Evolutionary conservation across 1,140 invertebrate species (phyloP).

Genomic region (Macrocentrus cingulum): DNA sequence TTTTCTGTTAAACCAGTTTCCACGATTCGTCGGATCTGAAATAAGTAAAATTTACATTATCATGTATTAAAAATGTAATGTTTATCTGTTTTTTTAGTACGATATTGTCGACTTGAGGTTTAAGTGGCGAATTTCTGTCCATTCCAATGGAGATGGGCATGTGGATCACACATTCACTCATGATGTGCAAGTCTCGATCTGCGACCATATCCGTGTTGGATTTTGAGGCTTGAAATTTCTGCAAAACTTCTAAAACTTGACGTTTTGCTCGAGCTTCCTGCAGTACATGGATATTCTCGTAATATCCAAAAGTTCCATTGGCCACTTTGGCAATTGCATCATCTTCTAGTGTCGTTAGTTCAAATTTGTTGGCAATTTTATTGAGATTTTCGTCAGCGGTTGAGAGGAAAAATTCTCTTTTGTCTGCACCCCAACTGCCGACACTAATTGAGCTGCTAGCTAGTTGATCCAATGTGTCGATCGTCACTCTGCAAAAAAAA

Average conservation of each 20-base stretch:
- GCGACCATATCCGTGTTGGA: slow-evolving; percentile 27
- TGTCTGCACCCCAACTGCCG: slow-evolving; percentile 71
- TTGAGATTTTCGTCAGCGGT: slow-evolving; percentile 67
- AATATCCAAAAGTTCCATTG: slow-evolving; percentile 73
- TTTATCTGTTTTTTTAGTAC: slow-evolving; percentile 33
- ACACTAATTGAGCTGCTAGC: slow-evolving; percentile 64
- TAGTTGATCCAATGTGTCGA: slow-evolving; percentile 72
- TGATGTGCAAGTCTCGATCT: slow-evolving; percentile 72
- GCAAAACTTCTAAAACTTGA: slow-evolving; percentile 52
- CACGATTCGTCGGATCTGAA: slow-evolving; percentile 63
- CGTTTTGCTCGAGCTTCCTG: slow-evolving; percentile 64
- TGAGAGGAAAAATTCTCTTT: slow-evolving; percentile 68
- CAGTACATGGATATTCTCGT: slow-evolving; percentile 76
- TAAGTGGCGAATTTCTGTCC: slow-evolving; percentile 79
- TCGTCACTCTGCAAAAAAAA: slow-evolving; percentile 64
- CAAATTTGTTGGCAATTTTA: slow-evolving; percentile 69
- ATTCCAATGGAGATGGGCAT: slow-evolving; percentile 79
- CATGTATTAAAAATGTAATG: neutral
- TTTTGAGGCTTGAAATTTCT: slow-evolving; percentile 33
- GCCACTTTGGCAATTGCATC: slow-evolving; percentile 66
- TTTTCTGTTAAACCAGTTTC: slow-evolving; percentile 77
- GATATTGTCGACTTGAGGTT: slow-evolving; percentile 68
- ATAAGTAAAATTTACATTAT: slow-evolving; percentile 4
- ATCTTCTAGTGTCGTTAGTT: slow-evolving; percentile 62
- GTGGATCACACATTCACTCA: slow-evolving; percentile 76